Base-by-base conservation (phyloP, 2,888 invertebrate species). In the Sinelater perroti region DNA sequence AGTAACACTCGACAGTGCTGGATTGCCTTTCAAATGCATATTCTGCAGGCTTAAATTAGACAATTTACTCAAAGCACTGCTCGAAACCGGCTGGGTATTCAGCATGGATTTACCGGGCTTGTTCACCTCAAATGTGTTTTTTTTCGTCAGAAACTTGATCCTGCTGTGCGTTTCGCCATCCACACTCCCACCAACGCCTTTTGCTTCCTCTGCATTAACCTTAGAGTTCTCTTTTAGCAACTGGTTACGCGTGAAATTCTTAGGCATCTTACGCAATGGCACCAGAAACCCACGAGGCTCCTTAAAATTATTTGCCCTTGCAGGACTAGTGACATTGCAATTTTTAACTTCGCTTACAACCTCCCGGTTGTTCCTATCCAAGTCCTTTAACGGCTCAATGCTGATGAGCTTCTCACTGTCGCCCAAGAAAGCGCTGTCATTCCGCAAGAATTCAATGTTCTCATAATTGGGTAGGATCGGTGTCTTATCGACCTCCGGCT, bases 171-270 rank as follows among this genome's bases (percentile, higher is more conserved):
- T 36, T 16, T 58, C 47, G 8, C 18, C 13, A 3, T 50, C 50
- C 6, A 17, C 17, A 14, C 33, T 52, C 11, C 17, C 10, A 21
- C 36, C 16, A 61, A 57, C 1, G 33, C 33, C 30, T 2, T 57
- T 61, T 1, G 17, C 14, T 11, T 62, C 63, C 18, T 66, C 68
- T 16, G 14, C 5, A 40, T 31, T 14, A 2, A n/a, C n/a, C n/a
- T n/a, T n/a, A n/a, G n/a, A n/a, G n/a, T n/a, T n/a, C 4, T 52
- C 30, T 21, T 10, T 44, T 13, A 24, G n/a, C 7, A 77, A 71
- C 3, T 73, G 71, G 51, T 78, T 78, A 10, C 77, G 65, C 2
- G 75, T 76, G 62, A 78, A 78, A 63, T 77, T 77, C 58, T 78
- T 78, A 17, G 78, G 77, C 18, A 75, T 76, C 56, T 74, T 76